These are phyloP conservation scores for Gymnocypris eckloni DNA, from an alignment of 2,797 vertebrate species.

Conservation along the genomic window DNA sequence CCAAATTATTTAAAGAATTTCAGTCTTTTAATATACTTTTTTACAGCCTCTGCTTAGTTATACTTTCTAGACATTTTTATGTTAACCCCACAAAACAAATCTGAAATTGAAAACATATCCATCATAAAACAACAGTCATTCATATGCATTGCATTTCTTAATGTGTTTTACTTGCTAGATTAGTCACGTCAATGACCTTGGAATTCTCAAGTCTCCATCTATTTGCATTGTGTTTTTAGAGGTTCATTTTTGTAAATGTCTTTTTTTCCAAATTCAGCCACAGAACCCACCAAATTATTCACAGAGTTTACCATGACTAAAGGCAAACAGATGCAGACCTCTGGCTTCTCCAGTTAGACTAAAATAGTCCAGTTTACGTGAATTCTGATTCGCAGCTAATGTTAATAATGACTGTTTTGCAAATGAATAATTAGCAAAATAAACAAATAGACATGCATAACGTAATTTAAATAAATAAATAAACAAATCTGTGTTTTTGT, in stretches of 20 bases:
- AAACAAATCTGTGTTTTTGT: constrained; percentile 45
- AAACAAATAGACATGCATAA: background rate
- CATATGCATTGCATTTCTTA: constrained; percentile 16
- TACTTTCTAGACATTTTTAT: background rate
- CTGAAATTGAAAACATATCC: background rate
- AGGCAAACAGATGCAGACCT: background rate
- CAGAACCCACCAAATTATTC: constrained; percentile 35
- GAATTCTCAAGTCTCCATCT: background rate
- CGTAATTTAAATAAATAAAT: constrained; percentile 5
- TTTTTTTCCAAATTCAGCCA: constrained; percentile 15
- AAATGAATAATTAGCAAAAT: background rate
- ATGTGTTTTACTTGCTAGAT: constrained; percentile 10
- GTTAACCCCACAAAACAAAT: background rate
- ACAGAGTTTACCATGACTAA: background rate
- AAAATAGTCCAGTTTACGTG: constrained; percentile 3
- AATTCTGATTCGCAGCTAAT: background rate
- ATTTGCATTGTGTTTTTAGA: background rate
- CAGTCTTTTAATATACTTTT: background rate
- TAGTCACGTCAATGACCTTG: background rate
- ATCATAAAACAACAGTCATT: background rate
- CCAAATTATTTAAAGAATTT: background rate
- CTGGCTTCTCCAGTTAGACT: background rate
- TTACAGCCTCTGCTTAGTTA: background rate
- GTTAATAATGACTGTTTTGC: background rate
- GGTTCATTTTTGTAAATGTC: background rate